phyloP scores from a whole-genome alignment of 2,113 vertebrate genomes.

The Eonycteris spelaea region DNA sequence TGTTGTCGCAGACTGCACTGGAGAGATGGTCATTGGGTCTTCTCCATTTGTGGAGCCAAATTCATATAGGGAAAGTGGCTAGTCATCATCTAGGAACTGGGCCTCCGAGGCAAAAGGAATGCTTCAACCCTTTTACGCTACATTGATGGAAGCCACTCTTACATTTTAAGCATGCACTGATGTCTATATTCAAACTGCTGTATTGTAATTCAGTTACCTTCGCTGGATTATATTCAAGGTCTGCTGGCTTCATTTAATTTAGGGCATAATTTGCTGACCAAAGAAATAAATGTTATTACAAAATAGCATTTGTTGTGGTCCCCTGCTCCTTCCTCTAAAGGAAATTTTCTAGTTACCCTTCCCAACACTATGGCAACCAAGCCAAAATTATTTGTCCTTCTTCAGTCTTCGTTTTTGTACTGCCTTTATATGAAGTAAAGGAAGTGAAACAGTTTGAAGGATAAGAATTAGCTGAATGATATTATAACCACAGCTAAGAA shows the following conservation, averaged over 20 bases:
- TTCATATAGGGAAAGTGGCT: background rate
- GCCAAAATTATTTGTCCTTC: background rate
- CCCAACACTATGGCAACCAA: background rate
- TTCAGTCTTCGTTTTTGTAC: background rate
- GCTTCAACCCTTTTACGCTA: background rate
- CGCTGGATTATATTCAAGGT: background rate
- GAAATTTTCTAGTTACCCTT: background rate
- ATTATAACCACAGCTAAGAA: background rate
- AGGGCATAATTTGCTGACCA: background rate
- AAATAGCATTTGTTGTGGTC: background rate
- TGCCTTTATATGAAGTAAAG: background rate
- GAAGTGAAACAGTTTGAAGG: background rate
- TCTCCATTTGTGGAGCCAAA: background rate
- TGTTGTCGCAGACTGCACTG: background rate
- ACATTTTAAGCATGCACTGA: background rate
- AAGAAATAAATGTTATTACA: constrained; percentile 27
- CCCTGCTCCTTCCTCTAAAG: background rate
- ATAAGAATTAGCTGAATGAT: background rate
- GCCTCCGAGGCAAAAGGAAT: background rate
- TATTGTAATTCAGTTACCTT: constrained; percentile 3
- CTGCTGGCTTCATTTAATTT: background rate
- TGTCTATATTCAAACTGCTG: background rate
- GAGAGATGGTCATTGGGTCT: background rate
- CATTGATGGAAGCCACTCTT: background rate
- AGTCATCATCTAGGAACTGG: background rate